These are phyloP conservation scores for Spodoptera picta DNA, from an alignment of 2,888 invertebrate genomes.

Conservation along the genomic window DNA sequence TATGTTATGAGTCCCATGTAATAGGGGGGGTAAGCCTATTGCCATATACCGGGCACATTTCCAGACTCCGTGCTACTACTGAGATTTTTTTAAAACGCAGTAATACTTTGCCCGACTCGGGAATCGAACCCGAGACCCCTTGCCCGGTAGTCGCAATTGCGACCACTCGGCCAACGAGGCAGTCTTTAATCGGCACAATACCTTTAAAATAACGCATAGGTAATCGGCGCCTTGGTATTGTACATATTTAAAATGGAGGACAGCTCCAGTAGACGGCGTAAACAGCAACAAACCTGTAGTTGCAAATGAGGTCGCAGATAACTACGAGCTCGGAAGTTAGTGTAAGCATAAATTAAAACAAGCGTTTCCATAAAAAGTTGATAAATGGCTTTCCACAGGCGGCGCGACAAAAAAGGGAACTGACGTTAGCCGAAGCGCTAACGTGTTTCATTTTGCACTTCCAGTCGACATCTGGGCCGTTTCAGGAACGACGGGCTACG, in stretches of 20 bases:
- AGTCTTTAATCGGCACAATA: slow-evolving; percentile 32
- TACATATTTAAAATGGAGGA: slow-evolving; percentile 65
- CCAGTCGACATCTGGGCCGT: slow-evolving; percentile 81
- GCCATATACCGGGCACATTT: too few relatives aligned
- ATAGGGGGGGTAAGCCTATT: too few relatives aligned
- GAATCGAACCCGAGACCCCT: too few relatives aligned
- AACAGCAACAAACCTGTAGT: slow-evolving; percentile 78
- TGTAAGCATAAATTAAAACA: slow-evolving; percentile 88
- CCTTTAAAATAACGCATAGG: slow-evolving; percentile 33
- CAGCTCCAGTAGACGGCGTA: slow-evolving; percentile 67
- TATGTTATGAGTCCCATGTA: too few relatives aligned
- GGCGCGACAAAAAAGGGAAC: slow-evolving; percentile 83
- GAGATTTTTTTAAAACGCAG: too few relatives aligned
- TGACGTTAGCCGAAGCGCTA: slow-evolving; percentile 82
- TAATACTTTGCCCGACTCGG: too few relatives aligned
- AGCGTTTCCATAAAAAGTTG: slow-evolving; percentile 87
- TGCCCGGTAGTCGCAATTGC: too few relatives aligned
- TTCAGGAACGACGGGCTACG: slow-evolving; percentile 69
- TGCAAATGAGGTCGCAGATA: slow-evolving; percentile 85
- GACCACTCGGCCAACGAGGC: too few relatives aligned
- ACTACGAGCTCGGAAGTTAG: slow-evolving; percentile 80
- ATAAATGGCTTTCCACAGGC: slow-evolving; percentile 85
- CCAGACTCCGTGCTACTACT: too few relatives aligned
- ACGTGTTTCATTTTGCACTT: slow-evolving; percentile 85
- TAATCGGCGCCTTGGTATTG: slow-evolving; percentile 54